phyloP scores from a whole-genome alignment of 2,113 vertebrate species.

The Rhinolophus ferrumequinum region DNA sequence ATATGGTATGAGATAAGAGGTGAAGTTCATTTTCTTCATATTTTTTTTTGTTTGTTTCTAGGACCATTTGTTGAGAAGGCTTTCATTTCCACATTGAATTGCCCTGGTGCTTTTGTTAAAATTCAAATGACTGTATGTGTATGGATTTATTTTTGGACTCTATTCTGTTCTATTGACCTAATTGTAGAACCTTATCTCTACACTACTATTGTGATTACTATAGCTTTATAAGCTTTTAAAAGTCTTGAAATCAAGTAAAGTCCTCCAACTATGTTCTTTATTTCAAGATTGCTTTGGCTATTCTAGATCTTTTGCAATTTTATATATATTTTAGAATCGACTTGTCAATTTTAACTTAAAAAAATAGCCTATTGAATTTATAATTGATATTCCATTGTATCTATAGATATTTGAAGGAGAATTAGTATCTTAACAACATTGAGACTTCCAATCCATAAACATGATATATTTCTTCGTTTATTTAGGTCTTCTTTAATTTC shows the following conservation, averaged over 20 bases:
- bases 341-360: not conserved
- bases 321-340: not conserved
- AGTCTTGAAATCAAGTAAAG: not conserved
- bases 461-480: constrained; percentile 11
- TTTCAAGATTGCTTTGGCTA: not conserved
- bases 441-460: not conserved
- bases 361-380: not conserved
- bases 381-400: not conserved
- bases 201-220: not conserved
- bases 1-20: not conserved
- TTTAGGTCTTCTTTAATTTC: not conserved
- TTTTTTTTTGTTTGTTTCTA: not conserved
- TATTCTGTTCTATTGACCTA: not conserved
- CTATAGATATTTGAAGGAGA: not conserved
- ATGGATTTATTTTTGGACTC: not conserved
- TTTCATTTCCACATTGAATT: not conserved
- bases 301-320: not conserved
- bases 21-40: not conserved
- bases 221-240: not conserved
- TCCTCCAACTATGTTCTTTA: not conserved
- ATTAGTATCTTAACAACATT: not conserved
- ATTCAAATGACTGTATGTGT: not conserved
- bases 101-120: not conserved
- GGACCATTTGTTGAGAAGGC: not conserved
- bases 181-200: not conserved